phyloP scores from a whole-genome alignment of 2,797 vertebrate genomes.

The Leuciscus waleckii region DNA sequence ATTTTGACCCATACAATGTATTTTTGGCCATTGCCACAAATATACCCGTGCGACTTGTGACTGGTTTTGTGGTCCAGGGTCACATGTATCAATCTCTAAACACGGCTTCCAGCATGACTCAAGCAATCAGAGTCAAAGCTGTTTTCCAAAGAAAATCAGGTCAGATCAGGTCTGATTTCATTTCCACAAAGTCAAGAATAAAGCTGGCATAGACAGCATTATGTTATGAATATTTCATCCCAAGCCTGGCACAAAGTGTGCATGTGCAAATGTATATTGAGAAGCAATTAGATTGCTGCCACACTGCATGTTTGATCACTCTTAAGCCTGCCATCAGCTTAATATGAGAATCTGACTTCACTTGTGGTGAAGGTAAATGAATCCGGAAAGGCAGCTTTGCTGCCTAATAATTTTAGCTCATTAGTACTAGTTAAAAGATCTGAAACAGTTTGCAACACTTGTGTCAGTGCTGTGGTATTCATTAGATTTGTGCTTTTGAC shows the following conservation, averaged over 20 bases:
- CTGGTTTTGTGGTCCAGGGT: too few relatives aligned
- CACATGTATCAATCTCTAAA: neutral
- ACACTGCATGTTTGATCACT: constrained; percentile 30
- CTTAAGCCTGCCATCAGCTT: constrained; percentile 13
- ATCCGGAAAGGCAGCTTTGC: neutral
- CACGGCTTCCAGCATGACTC: neutral
- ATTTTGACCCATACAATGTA: too few relatives aligned
- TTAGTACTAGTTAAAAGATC: constrained; percentile 36
- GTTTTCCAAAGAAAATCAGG: neutral
- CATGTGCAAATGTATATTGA: constrained; percentile 1
- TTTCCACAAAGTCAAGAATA: neutral
- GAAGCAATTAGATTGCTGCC: constrained; percentile 25
- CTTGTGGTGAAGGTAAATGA: constrained; percentile 17
- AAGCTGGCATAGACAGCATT: neutral
- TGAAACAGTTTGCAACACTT: neutral
- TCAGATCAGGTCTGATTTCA: neutral
- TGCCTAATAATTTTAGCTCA: constrained; percentile 6
- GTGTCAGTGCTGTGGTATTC: neutral
- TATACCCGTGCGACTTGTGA: too few relatives aligned
- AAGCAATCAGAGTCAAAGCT: neutral
- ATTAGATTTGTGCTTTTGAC: neutral
- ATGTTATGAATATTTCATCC: constrained; percentile 27
- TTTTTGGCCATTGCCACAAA: too few relatives aligned
- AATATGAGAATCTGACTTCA: constrained; percentile 16
- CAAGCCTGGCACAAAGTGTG: constrained; percentile 12